Evolutionary conservation across 2,113 vertebrate species (phyloP).

Genomic region (Gymnarchus niloticus): DNA sequence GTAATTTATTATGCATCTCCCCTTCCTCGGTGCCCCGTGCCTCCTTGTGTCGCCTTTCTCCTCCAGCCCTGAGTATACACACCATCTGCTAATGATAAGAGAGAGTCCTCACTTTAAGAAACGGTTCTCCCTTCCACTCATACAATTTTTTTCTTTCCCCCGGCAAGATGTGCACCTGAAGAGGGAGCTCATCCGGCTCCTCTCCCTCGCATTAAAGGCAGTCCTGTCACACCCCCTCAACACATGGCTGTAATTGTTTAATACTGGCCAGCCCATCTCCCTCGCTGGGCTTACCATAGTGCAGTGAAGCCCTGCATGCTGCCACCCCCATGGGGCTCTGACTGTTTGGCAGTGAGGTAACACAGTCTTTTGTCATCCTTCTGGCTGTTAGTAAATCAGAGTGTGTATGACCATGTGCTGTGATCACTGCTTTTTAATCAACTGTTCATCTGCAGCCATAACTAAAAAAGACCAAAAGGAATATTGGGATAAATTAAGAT

Average conservation of each 20-base stretch:
- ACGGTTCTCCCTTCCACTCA: not conserved
- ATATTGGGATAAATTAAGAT: not conserved
- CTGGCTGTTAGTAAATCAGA: not conserved
- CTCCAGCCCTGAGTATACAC: not conserved
- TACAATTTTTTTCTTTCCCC: not conserved
- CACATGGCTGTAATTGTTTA: not conserved
- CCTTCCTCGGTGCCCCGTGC: conserved; percentile 44
- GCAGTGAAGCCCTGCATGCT: not conserved
- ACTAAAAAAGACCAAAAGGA: no score
- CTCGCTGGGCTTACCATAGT: not conserved
- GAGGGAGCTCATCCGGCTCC: not conserved
- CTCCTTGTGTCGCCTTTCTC: no score
- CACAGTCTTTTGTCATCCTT: not conserved
- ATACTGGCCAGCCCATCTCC: not conserved
- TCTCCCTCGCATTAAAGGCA: not conserved
- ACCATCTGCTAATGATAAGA: not conserved
- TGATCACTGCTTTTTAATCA: not conserved
- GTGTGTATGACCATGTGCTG: not conserved
- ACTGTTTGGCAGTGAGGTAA: no score
- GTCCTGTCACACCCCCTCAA: not conserved
- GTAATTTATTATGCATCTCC: not conserved
- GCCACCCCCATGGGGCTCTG: not conserved
- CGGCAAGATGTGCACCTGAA: not conserved
- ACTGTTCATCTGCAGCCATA: not conserved
- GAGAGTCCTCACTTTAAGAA: not conserved